These are phyloP conservation scores for Camptogramma bilineatum DNA, from an alignment of 2,888 invertebrate genomes.

Conservation along the genomic window DNA sequence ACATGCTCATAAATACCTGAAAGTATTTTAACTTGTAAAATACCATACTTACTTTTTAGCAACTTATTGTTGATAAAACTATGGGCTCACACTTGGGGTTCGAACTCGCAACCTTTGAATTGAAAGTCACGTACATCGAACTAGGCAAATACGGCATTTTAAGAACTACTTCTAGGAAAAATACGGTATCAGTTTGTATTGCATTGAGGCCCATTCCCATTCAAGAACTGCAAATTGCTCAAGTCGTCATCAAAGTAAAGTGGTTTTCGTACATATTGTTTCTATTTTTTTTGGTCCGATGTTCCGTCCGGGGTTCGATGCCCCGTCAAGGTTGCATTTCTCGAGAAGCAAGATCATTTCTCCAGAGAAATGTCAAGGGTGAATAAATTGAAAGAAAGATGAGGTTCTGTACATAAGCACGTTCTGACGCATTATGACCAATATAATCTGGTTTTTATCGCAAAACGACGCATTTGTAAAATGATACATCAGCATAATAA, in stretches of 20 bases:
- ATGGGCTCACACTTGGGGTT: not conserved
- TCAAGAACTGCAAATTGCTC: not conserved
- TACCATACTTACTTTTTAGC: too few relatives aligned
- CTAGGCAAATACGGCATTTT: too few relatives aligned
- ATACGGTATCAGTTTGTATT: not conserved
- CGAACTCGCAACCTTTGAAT: not conserved
- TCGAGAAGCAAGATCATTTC: conserved; percentile 78
- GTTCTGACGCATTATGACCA: not conserved
- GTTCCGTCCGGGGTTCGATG: conserved; percentile 64
- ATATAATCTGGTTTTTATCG: too few relatives aligned
- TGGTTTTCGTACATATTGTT: conserved; percentile 6
- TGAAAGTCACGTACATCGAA: too few relatives aligned
- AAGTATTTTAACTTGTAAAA: too few relatives aligned
- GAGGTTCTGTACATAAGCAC: conserved; percentile 8
- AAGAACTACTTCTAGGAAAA: not conserved
- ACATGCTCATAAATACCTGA: too few relatives aligned
- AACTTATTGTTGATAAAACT: too few relatives aligned
- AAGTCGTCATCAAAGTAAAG: not conserved
- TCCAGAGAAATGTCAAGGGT: conserved; percentile 58
- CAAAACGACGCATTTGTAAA: too few relatives aligned
- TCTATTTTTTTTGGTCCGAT: conserved; percentile 47
- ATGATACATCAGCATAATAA: too few relatives aligned
- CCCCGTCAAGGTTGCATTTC: conserved; percentile 77
- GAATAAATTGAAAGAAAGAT: not conserved
- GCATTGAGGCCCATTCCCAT: not conserved